Base-by-base conservation (phyloP, 2,888 invertebrate species). In the Leptura quadrifasciata region DNA sequence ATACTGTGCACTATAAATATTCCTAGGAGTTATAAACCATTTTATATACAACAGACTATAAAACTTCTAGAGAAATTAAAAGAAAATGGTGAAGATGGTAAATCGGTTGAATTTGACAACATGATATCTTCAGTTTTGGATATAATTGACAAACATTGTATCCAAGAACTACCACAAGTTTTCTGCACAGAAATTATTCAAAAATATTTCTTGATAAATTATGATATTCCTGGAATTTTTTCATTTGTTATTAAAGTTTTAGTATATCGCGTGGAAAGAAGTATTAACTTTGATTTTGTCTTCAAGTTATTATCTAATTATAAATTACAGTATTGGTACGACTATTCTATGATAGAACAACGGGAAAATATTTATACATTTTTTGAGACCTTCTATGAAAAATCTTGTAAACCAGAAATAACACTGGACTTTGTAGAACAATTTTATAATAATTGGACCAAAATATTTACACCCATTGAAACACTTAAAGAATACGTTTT, bases 141-240 rank as follows among this genome's bases (percentile, higher is more conserved):
- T 9, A n/a, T 35, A n/a, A 57, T 70, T 60, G 69, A 70, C 17
- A 20, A 27, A 47, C 24, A 35, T 9, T 60, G 69, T 39, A 9
- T 70, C 1, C 58, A 35, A 39, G 17, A 47, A 10, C 18, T 70
- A 47, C 60, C 69, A 47, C 4, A 47, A 9, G 47, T 10, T 21
- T 70, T 70, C 18, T 70, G 69, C 39, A 58, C 9, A 24, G 15
- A 15, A 35, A 70, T 70, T 60, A 70, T 70, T n/a, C 18, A 70
- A n/a, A 31, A 60, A 1, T 47, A 70, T 47, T 58, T 60, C 21
- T 20, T 27, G 24, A 3, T 8, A n/a, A 58, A 57, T 5, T 8
- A 12, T 3, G 58, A 39, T 15, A 31, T 65, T 47, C 18, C 39
- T 47, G 35, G n/a, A 24, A 70, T 60, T 60, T 47, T 70, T 20